These are phyloP conservation scores for Lerista edwardsae DNA, from an alignment of 2,797 vertebrate species.

Conservation along the genomic window DNA sequence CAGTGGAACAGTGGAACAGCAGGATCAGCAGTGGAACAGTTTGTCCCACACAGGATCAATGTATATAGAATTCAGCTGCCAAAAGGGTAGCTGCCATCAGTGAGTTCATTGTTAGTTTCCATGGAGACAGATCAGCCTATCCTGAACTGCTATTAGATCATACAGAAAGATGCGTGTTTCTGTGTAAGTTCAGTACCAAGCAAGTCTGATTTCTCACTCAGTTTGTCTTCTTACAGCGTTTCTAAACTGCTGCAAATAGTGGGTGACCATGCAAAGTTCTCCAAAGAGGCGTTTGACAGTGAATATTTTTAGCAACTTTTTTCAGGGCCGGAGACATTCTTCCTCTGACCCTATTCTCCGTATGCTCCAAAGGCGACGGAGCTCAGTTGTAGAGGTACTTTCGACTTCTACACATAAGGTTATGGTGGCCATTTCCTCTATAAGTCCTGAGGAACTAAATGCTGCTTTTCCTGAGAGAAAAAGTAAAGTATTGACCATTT, in stretches of 20 bases:
- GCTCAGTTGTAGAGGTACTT: slow-evolving; percentile 81
- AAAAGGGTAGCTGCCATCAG: slow-evolving; percentile 69
- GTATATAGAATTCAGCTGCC: slow-evolving; percentile 66
- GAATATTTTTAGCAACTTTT: slow-evolving; percentile 73
- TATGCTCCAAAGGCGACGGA: slow-evolving; percentile 75
- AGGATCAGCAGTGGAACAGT: slow-evolving; percentile 56
- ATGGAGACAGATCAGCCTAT: slow-evolving; percentile 86
- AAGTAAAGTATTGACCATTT: slow-evolving; percentile 79
- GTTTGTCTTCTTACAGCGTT: slow-evolving; percentile 29
- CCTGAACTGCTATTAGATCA: slow-evolving; percentile 75
- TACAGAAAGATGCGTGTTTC: slow-evolving; percentile 66
- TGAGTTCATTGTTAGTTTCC: slow-evolving; percentile 79
- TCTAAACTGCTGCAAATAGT: neutral
- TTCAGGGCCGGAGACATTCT: slow-evolving; percentile 79
- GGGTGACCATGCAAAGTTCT: slow-evolving; percentile 75
- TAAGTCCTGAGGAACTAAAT: slow-evolving; percentile 76
- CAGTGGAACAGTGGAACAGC: no score
- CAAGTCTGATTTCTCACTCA: slow-evolving; percentile 49
- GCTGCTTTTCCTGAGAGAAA: slow-evolving; percentile 70
- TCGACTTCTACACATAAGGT: slow-evolving; percentile 84
- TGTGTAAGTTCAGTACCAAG: slow-evolving; percentile 62
- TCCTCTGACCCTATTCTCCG: slow-evolving; percentile 79
- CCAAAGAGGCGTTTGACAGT: slow-evolving; percentile 69
- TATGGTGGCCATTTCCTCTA: slow-evolving; percentile 81
- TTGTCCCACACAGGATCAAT: slow-evolving; percentile 63